These are phyloP conservation scores for Eulithis testata DNA, from an alignment of 2,888 invertebrate genomes.

Conservation along the genomic window DNA sequence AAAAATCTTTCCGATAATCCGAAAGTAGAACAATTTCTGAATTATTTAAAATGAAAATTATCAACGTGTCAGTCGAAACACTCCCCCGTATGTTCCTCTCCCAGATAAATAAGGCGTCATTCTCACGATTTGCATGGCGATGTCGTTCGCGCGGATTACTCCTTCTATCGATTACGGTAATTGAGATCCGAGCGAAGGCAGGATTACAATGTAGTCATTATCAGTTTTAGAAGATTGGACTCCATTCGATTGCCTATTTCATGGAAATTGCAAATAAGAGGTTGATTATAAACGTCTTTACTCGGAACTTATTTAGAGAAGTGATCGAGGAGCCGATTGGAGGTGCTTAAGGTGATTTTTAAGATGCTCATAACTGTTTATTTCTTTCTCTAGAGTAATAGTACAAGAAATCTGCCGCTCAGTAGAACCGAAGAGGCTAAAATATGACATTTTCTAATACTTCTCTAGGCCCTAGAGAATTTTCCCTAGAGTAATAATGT, in stretches of 20 bases:
- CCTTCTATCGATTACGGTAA: conserved; percentile 33
- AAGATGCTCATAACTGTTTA: no score
- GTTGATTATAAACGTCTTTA: conserved; percentile 2
- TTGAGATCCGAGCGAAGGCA: conserved; percentile 23
- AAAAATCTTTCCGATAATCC: no score
- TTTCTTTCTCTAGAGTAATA: no score
- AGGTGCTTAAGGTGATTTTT: no score
- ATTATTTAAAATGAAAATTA: no score
- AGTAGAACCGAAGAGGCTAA: no score
- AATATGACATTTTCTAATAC: no score
- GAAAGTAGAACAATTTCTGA: no score
- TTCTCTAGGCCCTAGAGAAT: no score
- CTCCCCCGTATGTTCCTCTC: conserved; percentile 26
- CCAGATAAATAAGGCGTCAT: conserved; percentile 42
- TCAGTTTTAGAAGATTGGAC: conserved; percentile 16
- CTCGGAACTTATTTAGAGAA: neutral
- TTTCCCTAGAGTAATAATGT: no score
- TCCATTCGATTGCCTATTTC: conserved; percentile 3
- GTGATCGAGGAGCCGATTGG: no score
- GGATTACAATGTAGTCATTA: conserved; percentile 18
- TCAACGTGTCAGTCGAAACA: neutral
- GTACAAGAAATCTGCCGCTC: no score
- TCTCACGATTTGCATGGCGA: conserved; percentile 44
- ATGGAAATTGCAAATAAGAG: neutral
- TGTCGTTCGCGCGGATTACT: conserved; percentile 36